These are phyloP conservation scores for Pangasianodon gigas DNA, from an alignment of 2,113 vertebrate genomes.

Conservation along the genomic window DNA sequence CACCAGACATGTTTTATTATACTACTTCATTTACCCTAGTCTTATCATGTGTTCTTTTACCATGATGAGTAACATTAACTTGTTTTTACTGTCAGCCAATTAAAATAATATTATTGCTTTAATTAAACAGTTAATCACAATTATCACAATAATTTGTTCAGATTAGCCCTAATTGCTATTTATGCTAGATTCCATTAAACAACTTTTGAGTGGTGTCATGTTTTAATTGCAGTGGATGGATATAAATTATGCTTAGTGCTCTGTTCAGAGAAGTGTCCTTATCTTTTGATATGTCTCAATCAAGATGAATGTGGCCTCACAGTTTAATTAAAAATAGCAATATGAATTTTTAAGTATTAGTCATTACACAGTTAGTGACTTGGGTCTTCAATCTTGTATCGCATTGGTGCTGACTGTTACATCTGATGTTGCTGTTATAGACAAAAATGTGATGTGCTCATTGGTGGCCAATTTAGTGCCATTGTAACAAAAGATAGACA, in stretches of 20 bases:
- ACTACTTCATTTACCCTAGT: neutral
- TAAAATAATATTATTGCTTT: neutral
- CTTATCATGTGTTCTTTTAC: neutral
- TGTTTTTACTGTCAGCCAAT: neutral
- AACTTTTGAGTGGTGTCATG: neutral
- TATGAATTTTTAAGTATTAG: neutral
- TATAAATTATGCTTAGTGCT: neutral
- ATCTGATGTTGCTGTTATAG: neutral
- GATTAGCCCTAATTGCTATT: neutral
- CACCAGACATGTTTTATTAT: neutral
- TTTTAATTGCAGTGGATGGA: slow-evolving; percentile 13
- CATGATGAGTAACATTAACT: neutral
- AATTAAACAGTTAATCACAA: slow-evolving; percentile 9
- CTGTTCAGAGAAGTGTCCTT: neutral
- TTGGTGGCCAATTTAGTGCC: too few relatives aligned
- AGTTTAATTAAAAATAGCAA: slow-evolving; percentile 7
- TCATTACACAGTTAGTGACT: neutral
- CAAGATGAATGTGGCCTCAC: neutral
- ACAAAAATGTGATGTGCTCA: neutral
- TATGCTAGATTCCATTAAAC: neutral
- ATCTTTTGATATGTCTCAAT: neutral
- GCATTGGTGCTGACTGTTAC: neutral
- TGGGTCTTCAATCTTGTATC: neutral
- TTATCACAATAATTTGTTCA: neutral
- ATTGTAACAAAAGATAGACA: neutral